Conservation (phyloP, 2,113 vertebrate genomes). For the Oncorhynchus kisutch region DNA sequence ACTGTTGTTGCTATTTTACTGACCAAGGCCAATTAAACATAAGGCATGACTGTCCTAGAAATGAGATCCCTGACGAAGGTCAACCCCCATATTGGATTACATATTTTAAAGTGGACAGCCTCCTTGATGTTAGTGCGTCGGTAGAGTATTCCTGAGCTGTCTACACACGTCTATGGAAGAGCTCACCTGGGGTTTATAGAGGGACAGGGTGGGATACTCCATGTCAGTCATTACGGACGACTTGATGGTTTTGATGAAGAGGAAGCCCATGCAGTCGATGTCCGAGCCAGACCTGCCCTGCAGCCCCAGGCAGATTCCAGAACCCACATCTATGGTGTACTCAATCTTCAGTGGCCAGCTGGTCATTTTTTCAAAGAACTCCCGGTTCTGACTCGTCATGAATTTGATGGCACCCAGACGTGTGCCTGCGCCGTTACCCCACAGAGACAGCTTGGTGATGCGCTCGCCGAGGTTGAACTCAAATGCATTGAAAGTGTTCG, state of each 20-base stretch:
- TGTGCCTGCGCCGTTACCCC: constrained; percentile 38
- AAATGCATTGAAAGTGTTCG: constrained; percentile 20
- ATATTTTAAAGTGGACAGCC: too few relatives aligned
- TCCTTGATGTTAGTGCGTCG: too few relatives aligned
- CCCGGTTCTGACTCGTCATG: constrained; percentile 10
- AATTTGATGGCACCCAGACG: constrained; percentile 45
- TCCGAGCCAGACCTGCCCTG: neutral
- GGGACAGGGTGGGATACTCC: constrained; percentile 33
- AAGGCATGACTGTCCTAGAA: too few relatives aligned
- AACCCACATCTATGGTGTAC: constrained; percentile 31
- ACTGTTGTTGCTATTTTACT: too few relatives aligned
- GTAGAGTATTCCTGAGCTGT: constrained; percentile 18
- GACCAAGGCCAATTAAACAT: too few relatives aligned
- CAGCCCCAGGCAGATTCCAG: constrained; percentile 46
- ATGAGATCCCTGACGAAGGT: too few relatives aligned
- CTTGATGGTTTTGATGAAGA: constrained; percentile 36
- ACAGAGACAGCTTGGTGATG: constrained; percentile 46
- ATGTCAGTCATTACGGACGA: constrained; percentile 20
- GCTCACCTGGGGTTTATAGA: constrained; percentile 8
- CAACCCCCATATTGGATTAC: too few relatives aligned
- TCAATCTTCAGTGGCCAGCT: constrained; percentile 32
- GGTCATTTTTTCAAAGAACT: constrained; percentile 38
- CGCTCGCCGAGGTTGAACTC: constrained; percentile 29
- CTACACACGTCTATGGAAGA: too few relatives aligned
- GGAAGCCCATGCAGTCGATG: constrained; percentile 7